Evolutionary conservation across 2,888 invertebrate species (phyloP).

Genomic region (Drosophila imparisetae): DNA sequence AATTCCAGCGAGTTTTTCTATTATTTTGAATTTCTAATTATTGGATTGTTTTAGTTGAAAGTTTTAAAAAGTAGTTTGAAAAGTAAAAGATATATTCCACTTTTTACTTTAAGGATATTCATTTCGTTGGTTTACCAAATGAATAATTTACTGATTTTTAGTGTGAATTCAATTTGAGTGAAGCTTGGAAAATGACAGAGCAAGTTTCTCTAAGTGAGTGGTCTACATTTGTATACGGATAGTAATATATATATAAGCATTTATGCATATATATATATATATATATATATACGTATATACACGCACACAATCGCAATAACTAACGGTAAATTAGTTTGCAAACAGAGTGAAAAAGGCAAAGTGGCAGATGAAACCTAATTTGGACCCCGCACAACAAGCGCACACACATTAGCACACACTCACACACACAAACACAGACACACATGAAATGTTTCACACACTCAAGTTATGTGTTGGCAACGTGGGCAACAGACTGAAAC

Average conservation of each 20-base stretch:
- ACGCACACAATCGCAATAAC: conserved; percentile 64
- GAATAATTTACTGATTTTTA: background rate
- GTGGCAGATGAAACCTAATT: conserved; percentile 78
- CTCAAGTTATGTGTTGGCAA: background rate
- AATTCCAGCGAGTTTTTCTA: background rate
- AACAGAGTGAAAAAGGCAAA: conserved; percentile 78
- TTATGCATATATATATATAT: conserved; percentile 13
- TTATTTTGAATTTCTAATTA: background rate
- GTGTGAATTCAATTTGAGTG: background rate
- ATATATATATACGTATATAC: conserved; percentile 21
- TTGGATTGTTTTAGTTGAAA: too few species aligned
- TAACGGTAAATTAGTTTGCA: conserved; percentile 81
- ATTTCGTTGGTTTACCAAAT: background rate
- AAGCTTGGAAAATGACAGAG: background rate
- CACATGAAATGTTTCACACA: conserved; percentile 29
- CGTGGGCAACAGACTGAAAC: conserved; percentile 47
- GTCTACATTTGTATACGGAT: conserved; percentile 11
- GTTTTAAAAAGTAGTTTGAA: too few species aligned
- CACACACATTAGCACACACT: conserved; percentile 15
- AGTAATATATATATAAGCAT: conserved; percentile 16
- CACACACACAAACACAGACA: conserved; percentile 18
- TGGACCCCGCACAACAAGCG: conserved; percentile 44
- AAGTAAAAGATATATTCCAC: background rate
- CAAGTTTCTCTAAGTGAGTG: conserved; percentile 8
- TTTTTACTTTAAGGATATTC: background rate